phyloP scores from a whole-genome alignment of 1,140 invertebrate species.

The Lordiphosa clarofinis region DNA sequence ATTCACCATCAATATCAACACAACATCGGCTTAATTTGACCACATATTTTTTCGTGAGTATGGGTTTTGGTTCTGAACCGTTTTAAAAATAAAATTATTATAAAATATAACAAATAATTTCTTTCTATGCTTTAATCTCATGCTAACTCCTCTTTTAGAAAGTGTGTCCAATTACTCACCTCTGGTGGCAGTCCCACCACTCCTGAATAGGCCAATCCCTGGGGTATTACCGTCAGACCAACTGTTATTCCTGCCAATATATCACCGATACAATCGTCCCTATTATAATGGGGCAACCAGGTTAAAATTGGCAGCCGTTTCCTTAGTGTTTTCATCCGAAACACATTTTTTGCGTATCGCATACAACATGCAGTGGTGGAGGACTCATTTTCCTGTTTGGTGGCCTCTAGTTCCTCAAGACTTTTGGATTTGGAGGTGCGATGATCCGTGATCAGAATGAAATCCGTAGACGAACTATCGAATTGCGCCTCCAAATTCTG shows the following conservation, averaged over 20 bases:
- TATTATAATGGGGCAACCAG: slow-evolving; percentile 88
- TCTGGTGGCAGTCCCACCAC: slow-evolving; percentile 89
- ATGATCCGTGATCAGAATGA: slow-evolving; percentile 70
- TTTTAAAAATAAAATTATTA: too few relatives aligned
- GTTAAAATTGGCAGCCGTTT: slow-evolving; percentile 86
- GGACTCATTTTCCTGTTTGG: slow-evolving; percentile 28
- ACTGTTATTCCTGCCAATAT: slow-evolving; percentile 92
- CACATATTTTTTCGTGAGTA: too few relatives aligned
- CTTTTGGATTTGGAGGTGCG: slow-evolving; percentile 65
- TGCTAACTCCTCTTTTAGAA: too few relatives aligned
- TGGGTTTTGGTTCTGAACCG: too few relatives aligned
- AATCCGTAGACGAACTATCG: slow-evolving; percentile 59
- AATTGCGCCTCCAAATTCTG: slow-evolving; percentile 59
- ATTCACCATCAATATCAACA: too few relatives aligned
- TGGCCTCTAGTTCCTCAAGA: slow-evolving; percentile 57
- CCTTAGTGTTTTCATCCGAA: slow-evolving; percentile 84
- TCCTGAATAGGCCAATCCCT: slow-evolving; percentile 90
- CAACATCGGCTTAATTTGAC: too few relatives aligned
- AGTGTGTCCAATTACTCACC: slow-evolving; percentile 29
- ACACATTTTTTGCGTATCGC: slow-evolving; percentile 42
- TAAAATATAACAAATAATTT: too few relatives aligned
- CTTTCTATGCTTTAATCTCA: too few relatives aligned
- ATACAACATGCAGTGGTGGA: slow-evolving; percentile 31
- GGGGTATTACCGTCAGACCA: slow-evolving; percentile 90
- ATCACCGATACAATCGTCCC: slow-evolving; percentile 84